A percentile compares a stretch with the other conserved stretches of the same genome.
These are phyloP conservation scores for Catamblyrhynchus diadema DNA, from an alignment of 2,797 vertebrate genomes.

Conservation along the genomic window DNA sequence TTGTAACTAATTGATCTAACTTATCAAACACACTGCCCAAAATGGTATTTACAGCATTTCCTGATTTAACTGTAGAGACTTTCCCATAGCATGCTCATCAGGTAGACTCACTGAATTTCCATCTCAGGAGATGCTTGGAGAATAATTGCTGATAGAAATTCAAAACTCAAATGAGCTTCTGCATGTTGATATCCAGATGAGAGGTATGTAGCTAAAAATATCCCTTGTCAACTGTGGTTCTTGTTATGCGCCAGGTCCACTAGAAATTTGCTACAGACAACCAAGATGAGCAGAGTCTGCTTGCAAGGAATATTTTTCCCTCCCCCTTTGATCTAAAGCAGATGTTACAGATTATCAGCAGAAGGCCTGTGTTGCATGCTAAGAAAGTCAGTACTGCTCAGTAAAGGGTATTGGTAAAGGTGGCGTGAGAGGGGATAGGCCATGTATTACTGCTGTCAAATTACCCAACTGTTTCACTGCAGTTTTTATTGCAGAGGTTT, in stretches of 20 bases:
- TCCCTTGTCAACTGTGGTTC: neutral
- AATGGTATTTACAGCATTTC: neutral
- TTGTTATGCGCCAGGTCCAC: neutral
- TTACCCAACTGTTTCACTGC: neutral
- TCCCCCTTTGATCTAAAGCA: conserved; percentile 16
- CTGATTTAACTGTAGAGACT: neutral
- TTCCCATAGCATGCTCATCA: neutral
- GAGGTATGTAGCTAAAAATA: neutral
- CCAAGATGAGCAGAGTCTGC: neutral
- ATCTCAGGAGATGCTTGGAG: neutral
- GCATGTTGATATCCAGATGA: neutral
- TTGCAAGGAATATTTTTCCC: neutral
- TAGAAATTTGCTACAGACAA: neutral
- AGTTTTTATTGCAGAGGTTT: neutral
- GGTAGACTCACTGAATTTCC: neutral
- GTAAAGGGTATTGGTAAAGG: neutral
- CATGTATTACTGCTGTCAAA: neutral
- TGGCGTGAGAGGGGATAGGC: neutral
- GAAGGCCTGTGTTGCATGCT: neutral
- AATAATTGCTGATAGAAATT: neutral
- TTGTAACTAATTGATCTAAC: neutral
- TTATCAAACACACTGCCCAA: neutral
- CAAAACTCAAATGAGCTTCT: neutral
- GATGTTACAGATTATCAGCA: conserved; percentile 29
- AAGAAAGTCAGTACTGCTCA: neutral